phyloP scores from a whole-genome alignment of 2,888 invertebrate species.

The Campoplex capitator region DNA sequence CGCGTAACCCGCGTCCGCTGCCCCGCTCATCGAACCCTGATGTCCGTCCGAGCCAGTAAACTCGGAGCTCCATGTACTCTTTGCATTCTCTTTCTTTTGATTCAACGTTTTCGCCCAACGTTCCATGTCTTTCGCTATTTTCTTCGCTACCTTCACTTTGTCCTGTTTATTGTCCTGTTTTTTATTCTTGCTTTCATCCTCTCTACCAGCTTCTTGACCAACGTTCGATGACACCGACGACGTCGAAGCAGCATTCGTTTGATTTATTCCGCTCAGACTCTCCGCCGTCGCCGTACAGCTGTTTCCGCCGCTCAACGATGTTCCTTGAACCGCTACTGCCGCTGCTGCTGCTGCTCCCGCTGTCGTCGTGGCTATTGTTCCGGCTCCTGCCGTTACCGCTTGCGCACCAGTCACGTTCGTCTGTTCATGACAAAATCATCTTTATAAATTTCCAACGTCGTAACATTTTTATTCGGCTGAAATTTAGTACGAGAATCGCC shows the following conservation, averaged over 20 bases:
- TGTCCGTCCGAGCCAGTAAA: slow-evolving; percentile 79
- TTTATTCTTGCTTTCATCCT: slow-evolving; percentile 89
- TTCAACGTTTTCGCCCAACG: slow-evolving; percentile 99
- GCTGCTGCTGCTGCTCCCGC: no score
- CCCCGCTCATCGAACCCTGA: slow-evolving; percentile 87
- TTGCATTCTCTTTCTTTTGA: slow-evolving; percentile 93
- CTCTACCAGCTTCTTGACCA: slow-evolving; percentile 82
- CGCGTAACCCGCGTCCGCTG: slow-evolving; percentile 97
- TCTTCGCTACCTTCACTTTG: slow-evolving; percentile 98
- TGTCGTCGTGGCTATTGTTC: no score
- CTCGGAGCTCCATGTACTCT: slow-evolving; percentile 82
- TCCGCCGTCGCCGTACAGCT: slow-evolving; percentile 76
- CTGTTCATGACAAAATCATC: slow-evolving; percentile 26
- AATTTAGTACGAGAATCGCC: neutral
- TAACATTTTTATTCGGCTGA: neutral
- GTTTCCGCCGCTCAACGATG: slow-evolving; percentile 84
- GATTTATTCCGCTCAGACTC: slow-evolving; percentile 62
- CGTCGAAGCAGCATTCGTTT: slow-evolving; percentile 71
- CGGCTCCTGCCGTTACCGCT: neutral
- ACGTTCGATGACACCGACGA: slow-evolving; percentile 52
- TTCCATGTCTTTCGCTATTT: slow-evolving; percentile 98
- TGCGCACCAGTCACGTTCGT: slow-evolving; percentile 53
- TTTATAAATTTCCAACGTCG: neutral
- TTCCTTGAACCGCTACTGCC: slow-evolving; percentile 6
- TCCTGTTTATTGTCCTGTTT: slow-evolving; percentile 90